Conservation (phyloP, 1,140 invertebrate genomes). For the Lethocerus indicus region DNA sequence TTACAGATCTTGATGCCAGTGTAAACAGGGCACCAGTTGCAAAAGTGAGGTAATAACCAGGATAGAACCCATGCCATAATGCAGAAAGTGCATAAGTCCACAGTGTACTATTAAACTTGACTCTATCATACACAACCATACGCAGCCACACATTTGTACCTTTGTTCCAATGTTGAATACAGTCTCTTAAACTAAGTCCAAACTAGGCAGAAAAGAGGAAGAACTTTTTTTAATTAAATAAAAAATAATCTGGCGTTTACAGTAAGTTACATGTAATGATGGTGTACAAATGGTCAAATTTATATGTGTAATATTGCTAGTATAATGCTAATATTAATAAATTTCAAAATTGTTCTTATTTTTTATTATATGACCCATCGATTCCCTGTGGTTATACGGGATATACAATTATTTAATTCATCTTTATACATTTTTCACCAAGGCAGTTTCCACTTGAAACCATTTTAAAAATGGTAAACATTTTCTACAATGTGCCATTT, state of each 20-base stretch:
- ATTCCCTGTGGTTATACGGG: too few relatives aligned
- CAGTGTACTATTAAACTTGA: slow-evolving; percentile 37
- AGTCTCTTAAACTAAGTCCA: slow-evolving; percentile 57
- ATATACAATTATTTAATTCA: too few relatives aligned
- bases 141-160: slow-evolving; percentile 83
- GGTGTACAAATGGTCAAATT: too few relatives aligned
- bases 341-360: too few relatives aligned
- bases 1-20: slow-evolving; percentile 58
- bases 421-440: too few relatives aligned
- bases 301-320: too few relatives aligned
- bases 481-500: too few relatives aligned
- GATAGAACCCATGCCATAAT: slow-evolving; percentile 94
- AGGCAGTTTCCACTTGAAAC: too few relatives aligned
- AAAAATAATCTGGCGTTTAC: not conserved
- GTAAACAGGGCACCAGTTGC: slow-evolving; percentile 75
- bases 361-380: too few relatives aligned
- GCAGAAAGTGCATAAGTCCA: slow-evolving; percentile 79
- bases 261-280: not conserved
- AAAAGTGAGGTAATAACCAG: slow-evolving; percentile 94
- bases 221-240: not conserved
- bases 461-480: too few relatives aligned
- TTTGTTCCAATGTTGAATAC: slow-evolving; percentile 81
- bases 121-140: slow-evolving; percentile 69
- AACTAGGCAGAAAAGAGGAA: slow-evolving; percentile 34
- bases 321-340: too few relatives aligned